Percentiles rank a stretch among this genome's conserved stretches.
These are phyloP conservation scores for Canis aureus DNA, from an alignment of 2,113 vertebrate species.

Conservation along the genomic window DNA sequence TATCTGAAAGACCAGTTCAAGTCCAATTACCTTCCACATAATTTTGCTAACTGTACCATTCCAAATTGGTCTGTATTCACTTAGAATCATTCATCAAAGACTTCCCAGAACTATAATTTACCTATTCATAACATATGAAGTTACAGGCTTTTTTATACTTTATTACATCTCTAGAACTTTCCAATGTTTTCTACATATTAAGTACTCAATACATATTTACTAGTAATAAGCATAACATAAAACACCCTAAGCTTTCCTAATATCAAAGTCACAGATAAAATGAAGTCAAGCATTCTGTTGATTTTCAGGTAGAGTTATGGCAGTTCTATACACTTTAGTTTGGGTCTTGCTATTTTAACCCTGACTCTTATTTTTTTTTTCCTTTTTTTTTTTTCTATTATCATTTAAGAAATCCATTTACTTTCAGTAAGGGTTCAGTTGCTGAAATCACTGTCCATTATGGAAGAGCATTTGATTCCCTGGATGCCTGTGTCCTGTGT, in stretches of 20 bases:
- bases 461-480: not conserved
- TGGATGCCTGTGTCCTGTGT: not conserved
- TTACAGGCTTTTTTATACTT: not conserved
- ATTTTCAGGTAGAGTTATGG: not conserved
- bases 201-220: not conserved
- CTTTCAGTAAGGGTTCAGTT: not conserved
- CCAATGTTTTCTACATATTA: not conserved
- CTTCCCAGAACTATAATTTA: not conserved
- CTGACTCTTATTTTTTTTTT: not conserved
- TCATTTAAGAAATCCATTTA: constrained; percentile 66
- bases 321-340: not conserved
- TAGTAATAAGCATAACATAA: not conserved
- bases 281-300: not conserved
- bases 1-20: not conserved
- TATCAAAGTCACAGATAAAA: not conserved
- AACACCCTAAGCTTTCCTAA: not conserved
- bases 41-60: not conserved
- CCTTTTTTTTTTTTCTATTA: not conserved
- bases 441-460: constrained; percentile 70
- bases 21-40: not conserved
- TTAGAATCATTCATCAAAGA: not conserved
- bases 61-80: not conserved
- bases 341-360: constrained; percentile 48
- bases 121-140: not conserved
- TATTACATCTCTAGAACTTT: not conserved